Evolutionary conservation across 2,797 vertebrate genomes (phyloP), one percentile per base, ranked within the genome.

Genomic region (Acomys russatus): DNA sequence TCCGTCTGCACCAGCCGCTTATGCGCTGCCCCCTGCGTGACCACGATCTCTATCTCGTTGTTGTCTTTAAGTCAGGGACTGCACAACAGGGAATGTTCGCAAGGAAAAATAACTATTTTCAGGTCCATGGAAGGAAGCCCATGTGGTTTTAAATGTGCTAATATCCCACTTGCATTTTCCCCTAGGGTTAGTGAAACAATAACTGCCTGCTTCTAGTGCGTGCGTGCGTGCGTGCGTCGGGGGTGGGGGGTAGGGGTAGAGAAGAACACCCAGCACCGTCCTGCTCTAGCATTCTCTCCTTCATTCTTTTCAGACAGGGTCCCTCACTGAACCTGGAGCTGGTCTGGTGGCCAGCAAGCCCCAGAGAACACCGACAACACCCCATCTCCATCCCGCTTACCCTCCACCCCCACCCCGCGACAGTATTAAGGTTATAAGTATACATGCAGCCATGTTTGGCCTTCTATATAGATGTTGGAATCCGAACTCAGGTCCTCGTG

Each of bases 131-230:
- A 78, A 85, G 25, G 89, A 61, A 63, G 10, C 8, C 22, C 38
- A 68, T 25, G 51, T 86, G 64, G 44, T 51, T 44, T 91, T 79
- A 85, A 87, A 38, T 78, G 22, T 92, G 68, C 63, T 89, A 83
- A 51, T 28, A 35, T 68, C 82, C 30, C 38, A 93, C 74, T 70
- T 38, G 33, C 35, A 66, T 49, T 20, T 70, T 9, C 4, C 30
- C 63, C 51, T 79, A 49, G 17, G 15, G 30, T 15, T 56, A 91
- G 22, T 66, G 25, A 71, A 71, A 61, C 15, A 56, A 56, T 14
- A 70, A 8, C 49, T 56, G 6, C 35, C 18, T n/a, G 44, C 10
- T 30, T 70, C 74, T 78, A 0, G 51, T 20, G 8, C 22, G 77
- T 56, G 51, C 4, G 76, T 78, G 0, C 30, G 51, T 20, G 8